Evolutionary conservation across 2,797 vertebrate species (phyloP), one percentile per base, ranked within the genome.

Genomic region (Peromyscus aztecus): DNA sequence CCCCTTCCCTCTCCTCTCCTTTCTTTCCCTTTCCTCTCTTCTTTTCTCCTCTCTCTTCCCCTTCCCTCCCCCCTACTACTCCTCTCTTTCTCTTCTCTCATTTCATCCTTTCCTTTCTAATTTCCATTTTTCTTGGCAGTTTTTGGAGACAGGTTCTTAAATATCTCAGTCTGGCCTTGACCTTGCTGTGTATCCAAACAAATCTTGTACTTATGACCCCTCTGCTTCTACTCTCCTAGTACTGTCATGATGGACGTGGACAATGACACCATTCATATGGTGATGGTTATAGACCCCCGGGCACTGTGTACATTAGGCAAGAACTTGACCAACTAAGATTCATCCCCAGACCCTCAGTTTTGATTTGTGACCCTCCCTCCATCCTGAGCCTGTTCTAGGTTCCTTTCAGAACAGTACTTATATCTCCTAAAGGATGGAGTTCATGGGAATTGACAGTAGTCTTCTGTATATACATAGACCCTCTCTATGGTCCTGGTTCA

Each of bases 401-500:
- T 27, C 34, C 19, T 1, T 81, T 43, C 52, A 43, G 52, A 52
- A 2, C 27, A 43, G 19, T 6, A 29, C 27, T 17, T 29, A 52
- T 31, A 6, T 16, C 6, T 13, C n/a, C 65, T 11, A 40, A 29
- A 9, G 12, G 11, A 49, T 40, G 7, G 0, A 31, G 3, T 23
- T 40, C 6, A 3, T 23, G n/a, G 31, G 34, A 31, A 61, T 7
- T 63, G 16, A 80, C 1, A 46, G 17, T 2, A n/a, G 10, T 6
- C 11, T 31, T 11, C 3, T 24, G 21, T 65, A n/a, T 4, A 1
- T 0, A 6, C 0, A 1, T 29, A 46, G 1, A 43, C 2, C 17
- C 11, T 29, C 49, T 29, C 1, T 43, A 29, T 65, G 10, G 37
- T 78, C 29, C 8, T 43, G 2, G 63, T 76, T 49, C 21, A 12